Percentiles rank a stretch among this genome's conserved stretches.
Evolutionary conservation across 2,888 invertebrate genomes (phyloP).

Genomic region (Griposia aprilina): DNA sequence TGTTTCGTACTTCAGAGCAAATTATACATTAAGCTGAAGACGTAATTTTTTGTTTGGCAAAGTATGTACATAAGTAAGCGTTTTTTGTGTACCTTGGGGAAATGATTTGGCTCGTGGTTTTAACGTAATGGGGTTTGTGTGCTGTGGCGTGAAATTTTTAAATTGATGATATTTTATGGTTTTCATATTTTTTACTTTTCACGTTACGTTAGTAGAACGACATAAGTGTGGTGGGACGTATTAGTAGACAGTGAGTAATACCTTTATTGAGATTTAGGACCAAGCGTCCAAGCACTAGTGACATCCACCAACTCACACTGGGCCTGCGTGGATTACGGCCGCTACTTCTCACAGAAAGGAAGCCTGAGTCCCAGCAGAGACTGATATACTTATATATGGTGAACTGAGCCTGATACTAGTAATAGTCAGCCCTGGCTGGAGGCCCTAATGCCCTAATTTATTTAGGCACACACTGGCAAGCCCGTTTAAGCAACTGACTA

Average conservation of each 20-base stretch:
- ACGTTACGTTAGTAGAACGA: not conserved
- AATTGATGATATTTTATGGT: slow-evolving; percentile 20
- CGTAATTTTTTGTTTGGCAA: slow-evolving; percentile 60
- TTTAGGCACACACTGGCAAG: no score
- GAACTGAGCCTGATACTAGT: not conserved
- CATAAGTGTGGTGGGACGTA: not conserved
- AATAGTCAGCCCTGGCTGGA: no score
- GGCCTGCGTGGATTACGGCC: not conserved
- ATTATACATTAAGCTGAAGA: slow-evolving; percentile 55
- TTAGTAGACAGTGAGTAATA: not conserved
- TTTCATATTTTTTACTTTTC: slow-evolving; percentile 1
- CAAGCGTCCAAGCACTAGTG: not conserved
- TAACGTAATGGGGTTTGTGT: slow-evolving; percentile 30
- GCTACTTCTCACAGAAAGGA: not conserved
- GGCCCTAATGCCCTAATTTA: no score
- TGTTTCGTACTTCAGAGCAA: slow-evolving; percentile 56
- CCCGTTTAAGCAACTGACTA: no score
- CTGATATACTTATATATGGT: not conserved
- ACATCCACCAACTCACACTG: no score
- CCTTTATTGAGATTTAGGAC: not conserved
- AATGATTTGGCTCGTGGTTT: slow-evolving; percentile 57
- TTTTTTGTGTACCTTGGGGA: slow-evolving; percentile 51
- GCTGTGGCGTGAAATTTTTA: slow-evolving; percentile 33
- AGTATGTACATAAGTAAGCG: slow-evolving; percentile 55
- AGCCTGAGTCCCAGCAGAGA: no score